phyloP scores from a whole-genome alignment of 2,888 invertebrate genomes.

The Drepanosiphum platanoidis region DNA sequence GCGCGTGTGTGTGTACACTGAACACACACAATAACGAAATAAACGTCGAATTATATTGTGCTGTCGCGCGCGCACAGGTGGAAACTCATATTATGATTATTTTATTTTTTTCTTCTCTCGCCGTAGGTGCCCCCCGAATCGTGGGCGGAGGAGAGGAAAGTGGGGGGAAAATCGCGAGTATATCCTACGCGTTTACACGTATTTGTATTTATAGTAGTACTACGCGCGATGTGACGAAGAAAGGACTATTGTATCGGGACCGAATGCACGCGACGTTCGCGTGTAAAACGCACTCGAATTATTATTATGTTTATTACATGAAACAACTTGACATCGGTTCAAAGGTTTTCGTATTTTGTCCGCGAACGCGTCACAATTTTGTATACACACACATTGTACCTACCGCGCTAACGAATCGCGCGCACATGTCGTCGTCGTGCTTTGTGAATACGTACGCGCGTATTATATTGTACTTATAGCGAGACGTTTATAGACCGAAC shows the following conservation, averaged over 20 bases:
- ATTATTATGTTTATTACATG: not conserved
- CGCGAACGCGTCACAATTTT: not conserved
- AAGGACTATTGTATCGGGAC: not conserved
- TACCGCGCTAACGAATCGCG: not conserved
- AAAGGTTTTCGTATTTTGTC: constrained; percentile 10
- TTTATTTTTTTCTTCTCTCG: not conserved
- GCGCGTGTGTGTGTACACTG: too few relatives aligned
- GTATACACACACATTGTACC: not conserved
- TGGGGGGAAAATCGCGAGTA: not conserved
- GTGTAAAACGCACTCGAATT: constrained; percentile 37
- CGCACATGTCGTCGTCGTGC: not conserved
- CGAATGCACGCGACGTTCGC: not conserved
- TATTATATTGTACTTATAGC: too few relatives aligned
- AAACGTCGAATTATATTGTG: constrained; percentile 46
- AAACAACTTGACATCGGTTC: constrained; percentile 39
- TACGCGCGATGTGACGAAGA: not conserved
- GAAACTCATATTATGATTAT: constrained; percentile 2
- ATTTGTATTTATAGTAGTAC: too few relatives aligned
- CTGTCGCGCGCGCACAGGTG: constrained; percentile 46
- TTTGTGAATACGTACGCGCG: too few relatives aligned
- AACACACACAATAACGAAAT: not conserved
- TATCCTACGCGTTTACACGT: not conserved
- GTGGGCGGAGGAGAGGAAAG: not conserved
- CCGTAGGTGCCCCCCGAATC: not conserved
- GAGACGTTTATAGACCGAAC: too few relatives aligned